A percentile compares a stretch with the other conserved stretches of the same genome.
Evolutionary conservation across 2,888 invertebrate species (phyloP).

Genomic region (Lithophane ornitopus): DNA sequence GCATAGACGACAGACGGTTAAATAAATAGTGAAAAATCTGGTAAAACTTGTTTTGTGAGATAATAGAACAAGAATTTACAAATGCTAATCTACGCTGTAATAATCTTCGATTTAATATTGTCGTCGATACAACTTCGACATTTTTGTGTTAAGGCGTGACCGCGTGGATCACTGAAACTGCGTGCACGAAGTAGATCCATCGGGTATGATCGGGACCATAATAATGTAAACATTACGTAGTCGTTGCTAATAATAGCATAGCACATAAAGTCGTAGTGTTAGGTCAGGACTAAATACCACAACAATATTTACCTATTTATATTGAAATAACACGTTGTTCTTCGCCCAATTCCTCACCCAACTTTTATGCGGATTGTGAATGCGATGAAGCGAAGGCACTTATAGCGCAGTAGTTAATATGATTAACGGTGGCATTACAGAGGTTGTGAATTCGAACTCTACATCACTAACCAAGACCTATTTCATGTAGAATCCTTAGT

Average conservation of each 20-base stretch:
- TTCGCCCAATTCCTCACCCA: not conserved
- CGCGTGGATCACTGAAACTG: constrained; percentile 7
- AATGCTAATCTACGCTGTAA: constrained; percentile 12
- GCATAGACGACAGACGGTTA: constrained; percentile 20
- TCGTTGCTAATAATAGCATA: constrained; percentile 42
- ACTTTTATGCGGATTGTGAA: not conserved
- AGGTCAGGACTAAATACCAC: constrained; percentile 17
- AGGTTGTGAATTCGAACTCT: constrained; percentile 8
- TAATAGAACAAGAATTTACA: constrained; percentile 24
- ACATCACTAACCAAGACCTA: not conserved
- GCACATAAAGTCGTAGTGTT: constrained; percentile 1
- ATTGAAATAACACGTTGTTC: not conserved
- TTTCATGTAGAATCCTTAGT: not conserved
- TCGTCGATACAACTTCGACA: constrained; percentile 1
- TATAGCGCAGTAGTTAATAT: not conserved
- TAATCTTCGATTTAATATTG: not conserved
- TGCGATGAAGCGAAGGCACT: not conserved
- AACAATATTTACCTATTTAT: constrained; percentile 16
- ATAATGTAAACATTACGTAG: constrained; percentile 38
- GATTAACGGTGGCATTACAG: no score
- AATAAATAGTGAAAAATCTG: constrained; percentile 39
- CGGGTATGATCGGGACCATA: constrained; percentile 12
- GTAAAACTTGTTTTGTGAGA: constrained; percentile 43
- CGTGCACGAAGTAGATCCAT: constrained; percentile 8
- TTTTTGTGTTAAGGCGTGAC: constrained; percentile 7